These are phyloP conservation scores for Lasioglossum morio DNA, from an alignment of 2,888 invertebrate genomes.

Conservation along the genomic window DNA sequence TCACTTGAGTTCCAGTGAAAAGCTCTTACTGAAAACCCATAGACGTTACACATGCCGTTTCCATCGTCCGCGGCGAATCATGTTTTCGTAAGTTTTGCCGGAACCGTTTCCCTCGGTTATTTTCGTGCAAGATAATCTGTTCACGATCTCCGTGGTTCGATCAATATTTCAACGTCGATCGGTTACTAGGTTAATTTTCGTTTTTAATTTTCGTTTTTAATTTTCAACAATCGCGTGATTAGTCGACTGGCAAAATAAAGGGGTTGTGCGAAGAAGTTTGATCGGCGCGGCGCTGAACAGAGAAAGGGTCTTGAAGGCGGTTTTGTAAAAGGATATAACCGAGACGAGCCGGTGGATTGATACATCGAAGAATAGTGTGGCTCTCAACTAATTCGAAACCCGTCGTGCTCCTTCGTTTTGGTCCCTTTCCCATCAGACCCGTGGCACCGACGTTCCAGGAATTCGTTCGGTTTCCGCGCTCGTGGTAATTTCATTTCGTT, in stretches of 20 bases:
- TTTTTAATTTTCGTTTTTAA: neutral
- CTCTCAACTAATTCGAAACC: constrained; percentile 46
- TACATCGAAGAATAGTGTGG: constrained; percentile 44
- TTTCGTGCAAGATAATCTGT: neutral
- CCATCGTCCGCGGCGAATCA: constrained; percentile 37
- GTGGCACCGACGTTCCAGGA: constrained; percentile 66
- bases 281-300: too few species aligned
- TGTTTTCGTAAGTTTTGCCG: constrained; percentile 37
- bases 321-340: constrained; percentile 8
- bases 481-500: constrained; percentile 79
- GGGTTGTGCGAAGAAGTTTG: neutral
- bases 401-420: constrained; percentile 50
- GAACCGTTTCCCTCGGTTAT: constrained; percentile 5
- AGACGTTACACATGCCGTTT: constrained; percentile 52
- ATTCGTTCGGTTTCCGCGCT: constrained; percentile 69
- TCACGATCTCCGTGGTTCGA: neutral
- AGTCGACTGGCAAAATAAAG: neutral
- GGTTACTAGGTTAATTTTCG: neutral
- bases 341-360: constrained; percentile 49
- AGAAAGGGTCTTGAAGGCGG: neutral
- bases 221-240: neutral
- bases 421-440: constrained; percentile 30
- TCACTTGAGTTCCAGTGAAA: constrained; percentile 61
- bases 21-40: constrained; percentile 65
- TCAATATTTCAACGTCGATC: neutral